Evolutionary conservation across 2,113 vertebrate species (phyloP).

Genomic region (Sisor rabdophorus): DNA sequence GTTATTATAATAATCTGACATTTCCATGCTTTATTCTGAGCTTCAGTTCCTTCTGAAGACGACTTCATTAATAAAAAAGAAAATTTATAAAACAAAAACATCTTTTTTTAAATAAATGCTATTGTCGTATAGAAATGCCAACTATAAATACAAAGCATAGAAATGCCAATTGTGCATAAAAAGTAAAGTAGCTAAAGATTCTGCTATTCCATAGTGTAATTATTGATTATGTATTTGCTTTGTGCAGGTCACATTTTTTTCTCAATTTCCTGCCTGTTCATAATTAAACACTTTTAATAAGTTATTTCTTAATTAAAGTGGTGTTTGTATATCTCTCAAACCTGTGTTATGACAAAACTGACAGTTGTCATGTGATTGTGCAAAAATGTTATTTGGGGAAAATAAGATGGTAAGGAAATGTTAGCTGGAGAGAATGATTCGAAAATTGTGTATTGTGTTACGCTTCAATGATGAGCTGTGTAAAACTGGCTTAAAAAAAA

Average conservation of each 20-base stretch:
- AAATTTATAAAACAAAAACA: no score
- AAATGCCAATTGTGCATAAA: no score
- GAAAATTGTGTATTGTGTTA: background rate
- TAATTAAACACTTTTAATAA: background rate
- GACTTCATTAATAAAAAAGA: no score
- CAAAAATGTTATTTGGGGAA: background rate
- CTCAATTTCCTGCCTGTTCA: background rate
- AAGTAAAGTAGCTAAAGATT: no score
- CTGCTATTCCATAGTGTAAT: constrained; percentile 18
- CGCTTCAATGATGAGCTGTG: background rate
- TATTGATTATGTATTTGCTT: constrained; percentile 30
- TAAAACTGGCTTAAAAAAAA: background rate
- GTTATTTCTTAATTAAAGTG: no score
- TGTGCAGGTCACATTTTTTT: background rate
- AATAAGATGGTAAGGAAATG: background rate
- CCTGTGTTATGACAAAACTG: background rate
- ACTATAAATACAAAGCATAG: no score
- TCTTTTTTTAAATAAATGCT: no score
- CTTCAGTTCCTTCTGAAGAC: no score
- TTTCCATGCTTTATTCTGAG: no score
- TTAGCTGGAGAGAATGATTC: no score
- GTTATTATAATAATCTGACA: no score
- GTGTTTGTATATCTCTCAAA: background rate
- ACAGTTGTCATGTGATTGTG: background rate
- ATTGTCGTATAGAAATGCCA: no score